phyloP scores from a whole-genome alignment of 1,140 invertebrate genomes.

The Caenorhabditis tropicalis region DNA sequence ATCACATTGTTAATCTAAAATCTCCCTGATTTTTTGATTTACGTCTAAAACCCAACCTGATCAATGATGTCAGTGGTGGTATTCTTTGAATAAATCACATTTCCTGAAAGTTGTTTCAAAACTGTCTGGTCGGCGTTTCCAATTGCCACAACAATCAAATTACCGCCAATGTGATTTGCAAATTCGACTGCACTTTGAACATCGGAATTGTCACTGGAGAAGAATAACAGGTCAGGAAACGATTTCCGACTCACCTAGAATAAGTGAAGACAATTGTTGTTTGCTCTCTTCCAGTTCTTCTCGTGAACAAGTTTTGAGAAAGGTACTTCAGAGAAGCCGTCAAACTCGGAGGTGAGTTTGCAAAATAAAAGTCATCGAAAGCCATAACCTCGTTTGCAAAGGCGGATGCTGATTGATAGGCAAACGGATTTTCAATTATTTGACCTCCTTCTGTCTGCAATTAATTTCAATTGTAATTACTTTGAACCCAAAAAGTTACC shows the following conservation, averaged over 20 bases:
- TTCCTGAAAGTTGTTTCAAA: slow-evolving; percentile 38
- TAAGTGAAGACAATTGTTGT: slow-evolving; percentile 6
- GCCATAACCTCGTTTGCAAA: slow-evolving; percentile 23
- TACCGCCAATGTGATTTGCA: slow-evolving; percentile 25
- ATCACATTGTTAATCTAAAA: neutral
- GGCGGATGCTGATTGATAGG: neutral
- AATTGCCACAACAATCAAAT: slow-evolving; percentile 27
- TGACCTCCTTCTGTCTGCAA: neutral
- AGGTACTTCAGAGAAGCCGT: neutral
- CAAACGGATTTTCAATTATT: neutral
- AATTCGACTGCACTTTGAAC: neutral
- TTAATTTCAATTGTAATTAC: neutral
- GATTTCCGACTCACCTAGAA: neutral
- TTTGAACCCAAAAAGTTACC: neutral
- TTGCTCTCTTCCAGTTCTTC: neutral
- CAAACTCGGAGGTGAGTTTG: neutral
- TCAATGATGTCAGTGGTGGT: neutral
- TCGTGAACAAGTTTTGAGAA: neutral
- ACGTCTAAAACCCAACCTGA: neutral
- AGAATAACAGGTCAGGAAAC: neutral
- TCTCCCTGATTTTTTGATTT: neutral
- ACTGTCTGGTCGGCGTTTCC: neutral
- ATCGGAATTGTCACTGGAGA: neutral
- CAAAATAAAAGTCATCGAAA: neutral
- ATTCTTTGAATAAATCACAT: slow-evolving; percentile 29